Conservation (phyloP, 2,888 invertebrate genomes). For the Panzeria rudis region DNA sequence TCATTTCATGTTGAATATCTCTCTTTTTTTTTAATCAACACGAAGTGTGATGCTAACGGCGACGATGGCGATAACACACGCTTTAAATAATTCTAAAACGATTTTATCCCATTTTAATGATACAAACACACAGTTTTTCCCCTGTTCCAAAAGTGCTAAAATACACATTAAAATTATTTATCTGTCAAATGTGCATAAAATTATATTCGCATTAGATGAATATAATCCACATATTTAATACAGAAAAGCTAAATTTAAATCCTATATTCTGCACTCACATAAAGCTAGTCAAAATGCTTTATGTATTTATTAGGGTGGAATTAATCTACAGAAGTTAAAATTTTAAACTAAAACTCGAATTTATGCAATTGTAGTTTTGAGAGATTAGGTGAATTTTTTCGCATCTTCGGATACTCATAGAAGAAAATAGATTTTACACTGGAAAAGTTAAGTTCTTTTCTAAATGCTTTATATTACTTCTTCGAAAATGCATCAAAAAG, state of each 20-base stretch:
- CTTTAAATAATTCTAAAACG: conserved; percentile 16
- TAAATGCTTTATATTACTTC: too few species aligned
- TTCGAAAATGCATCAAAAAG: too few species aligned
- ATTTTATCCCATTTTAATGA: neutral
- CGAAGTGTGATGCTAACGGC: neutral
- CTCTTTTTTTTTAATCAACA: neutral
- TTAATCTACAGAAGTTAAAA: neutral
- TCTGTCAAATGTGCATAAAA: conserved; percentile 62
- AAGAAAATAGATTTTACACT: too few species aligned
- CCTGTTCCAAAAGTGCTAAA: neutral
- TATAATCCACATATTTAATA: conserved; percentile 7
- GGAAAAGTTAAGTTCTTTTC: too few species aligned
- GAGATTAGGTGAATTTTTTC: too few species aligned
- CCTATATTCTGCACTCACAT: neutral
- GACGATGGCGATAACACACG: neutral
- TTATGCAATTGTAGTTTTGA: too few species aligned
- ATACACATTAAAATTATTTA: conserved; percentile 52
- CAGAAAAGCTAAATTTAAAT: conserved; percentile 26
- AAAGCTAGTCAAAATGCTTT: neutral
- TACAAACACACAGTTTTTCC: neutral
- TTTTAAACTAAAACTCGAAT: neutral
- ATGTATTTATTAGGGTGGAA: neutral
- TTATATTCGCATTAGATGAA: conserved; percentile 17
- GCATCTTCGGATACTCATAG: too few species aligned
- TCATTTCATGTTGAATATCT: neutral